Percentiles rank a stretch among this genome's conserved stretches.
Conservation (phyloP, 2,888 invertebrate species). For the Vandiemenella viatica region DNA sequence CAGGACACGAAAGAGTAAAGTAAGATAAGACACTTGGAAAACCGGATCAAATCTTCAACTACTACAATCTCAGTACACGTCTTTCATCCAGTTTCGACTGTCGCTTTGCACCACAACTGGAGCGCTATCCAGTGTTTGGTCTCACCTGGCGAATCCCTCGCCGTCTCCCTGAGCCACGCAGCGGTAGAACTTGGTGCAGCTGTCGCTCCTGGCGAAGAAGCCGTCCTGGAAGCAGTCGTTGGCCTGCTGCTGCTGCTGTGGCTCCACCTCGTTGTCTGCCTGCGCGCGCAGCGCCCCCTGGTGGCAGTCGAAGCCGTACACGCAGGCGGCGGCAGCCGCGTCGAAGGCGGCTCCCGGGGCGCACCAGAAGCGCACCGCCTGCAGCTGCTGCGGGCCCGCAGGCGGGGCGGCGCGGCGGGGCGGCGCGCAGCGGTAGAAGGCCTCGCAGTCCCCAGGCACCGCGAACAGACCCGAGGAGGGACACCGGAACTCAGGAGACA, state of each 20-base stretch:
- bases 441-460: conserved; percentile 48
- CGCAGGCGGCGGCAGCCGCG: conserved; percentile 14
- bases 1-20: no score
- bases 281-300: background rate
- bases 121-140: no score
- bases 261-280: background rate
- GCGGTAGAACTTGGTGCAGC: conserved; percentile 50
- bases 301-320: conserved; percentile 10
- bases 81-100: no score
- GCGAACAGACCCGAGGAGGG: conserved; percentile 52
- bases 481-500: no score
- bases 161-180: conserved; percentile 35
- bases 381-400: conserved; percentile 59
- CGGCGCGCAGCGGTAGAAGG: conserved; percentile 52
- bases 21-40: no score
- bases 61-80: no score
- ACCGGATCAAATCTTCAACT: no score
- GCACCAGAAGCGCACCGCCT: conserved; percentile 60
- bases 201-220: conserved; percentile 41
- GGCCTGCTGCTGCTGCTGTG: background rate
- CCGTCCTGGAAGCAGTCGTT: conserved; percentile 31
- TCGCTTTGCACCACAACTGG: no score
- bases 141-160: no score
- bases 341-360: conserved; percentile 33
- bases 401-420: conserved; percentile 50